These are phyloP conservation scores for Menura novaehollandiae DNA, from an alignment of 2,113 vertebrate genomes.

Conservation along the genomic window DNA sequence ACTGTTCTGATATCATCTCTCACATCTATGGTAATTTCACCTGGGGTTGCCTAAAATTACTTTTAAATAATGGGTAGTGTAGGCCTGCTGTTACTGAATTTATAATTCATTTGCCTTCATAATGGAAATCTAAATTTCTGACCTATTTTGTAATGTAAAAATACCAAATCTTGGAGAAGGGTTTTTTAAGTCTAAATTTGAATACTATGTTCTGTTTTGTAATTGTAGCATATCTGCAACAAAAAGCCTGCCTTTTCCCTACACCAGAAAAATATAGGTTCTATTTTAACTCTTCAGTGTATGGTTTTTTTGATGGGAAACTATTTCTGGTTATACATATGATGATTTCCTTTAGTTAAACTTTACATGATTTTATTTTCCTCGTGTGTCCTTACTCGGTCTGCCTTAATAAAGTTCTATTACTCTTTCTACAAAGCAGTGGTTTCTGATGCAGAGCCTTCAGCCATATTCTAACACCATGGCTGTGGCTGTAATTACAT, in stretches of 20 bases:
- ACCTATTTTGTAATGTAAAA: neutral
- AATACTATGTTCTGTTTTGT: neutral
- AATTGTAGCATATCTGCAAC: neutral
- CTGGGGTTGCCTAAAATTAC: neutral
- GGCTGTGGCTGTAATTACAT: neutral
- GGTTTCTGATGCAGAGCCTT: neutral
- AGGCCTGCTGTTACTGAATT: neutral
- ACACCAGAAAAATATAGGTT: neutral
- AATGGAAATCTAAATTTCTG: neutral
- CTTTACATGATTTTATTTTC: neutral
- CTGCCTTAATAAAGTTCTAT: neutral
- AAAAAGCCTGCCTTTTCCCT: neutral
- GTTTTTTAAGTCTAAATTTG: neutral
- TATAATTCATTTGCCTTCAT: neutral
- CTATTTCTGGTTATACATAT: neutral
- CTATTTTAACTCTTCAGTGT: neutral
- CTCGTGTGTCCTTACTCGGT: neutral
- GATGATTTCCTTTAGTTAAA: neutral
- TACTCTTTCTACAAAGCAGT: neutral
- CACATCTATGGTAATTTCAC: neutral
- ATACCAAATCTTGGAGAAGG: neutral
- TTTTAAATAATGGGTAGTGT: neutral
- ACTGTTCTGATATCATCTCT: neutral
- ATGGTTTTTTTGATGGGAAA: neutral
- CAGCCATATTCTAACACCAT: neutral